Evolutionary conservation across 2,888 invertebrate species (phyloP), one percentile per base, ranked within the genome.

Genomic region (Cyaniris semiargus): DNA sequence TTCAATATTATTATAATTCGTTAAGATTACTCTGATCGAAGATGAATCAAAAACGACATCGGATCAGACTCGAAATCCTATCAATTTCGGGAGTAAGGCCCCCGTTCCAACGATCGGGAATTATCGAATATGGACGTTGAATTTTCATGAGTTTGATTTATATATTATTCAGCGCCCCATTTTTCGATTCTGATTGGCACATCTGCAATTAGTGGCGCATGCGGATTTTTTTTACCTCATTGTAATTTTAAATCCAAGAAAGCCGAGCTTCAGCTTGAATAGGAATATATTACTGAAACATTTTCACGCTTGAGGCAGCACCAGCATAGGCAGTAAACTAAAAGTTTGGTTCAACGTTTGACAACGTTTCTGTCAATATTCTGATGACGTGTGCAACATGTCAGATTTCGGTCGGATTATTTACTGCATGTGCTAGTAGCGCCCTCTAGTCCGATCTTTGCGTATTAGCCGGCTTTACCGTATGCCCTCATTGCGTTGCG

Each of bases 61-160:
- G 15, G 53, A 18, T 53, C 53, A 53, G 18, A 53, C 53, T 53
- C 53, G 18, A 53, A 53, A 53, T 53, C 53, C 15, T 18, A 18
- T 53, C 53, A 53, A 18, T 53, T 53, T 53, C 18, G 18, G 53
- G 18, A 53, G 53, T 53, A 18, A 18, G 18, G 53, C 15, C 15
- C 13, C 15, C 3, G 48, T 13, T 60, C 10, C 13, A 13, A 21
- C 60, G 23, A 60, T 60, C 60, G 60, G 60, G 13, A 60, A 60
- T 60, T 66, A 31, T 66, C 27, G 66, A 66, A 66, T 66, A 66
- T 66, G 66, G 27, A 66, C 27, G 27, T 15, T 31, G 66, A 66
- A 66, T 66, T 66, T 66, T 66, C 66, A 66, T 66, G 66, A 66
- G 31, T 31, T 66, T 66, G 27, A 66, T 66, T 66, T 66, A 66